Conservation (phyloP, 2,113 vertebrate species). For the Casuarius casuarius region DNA sequence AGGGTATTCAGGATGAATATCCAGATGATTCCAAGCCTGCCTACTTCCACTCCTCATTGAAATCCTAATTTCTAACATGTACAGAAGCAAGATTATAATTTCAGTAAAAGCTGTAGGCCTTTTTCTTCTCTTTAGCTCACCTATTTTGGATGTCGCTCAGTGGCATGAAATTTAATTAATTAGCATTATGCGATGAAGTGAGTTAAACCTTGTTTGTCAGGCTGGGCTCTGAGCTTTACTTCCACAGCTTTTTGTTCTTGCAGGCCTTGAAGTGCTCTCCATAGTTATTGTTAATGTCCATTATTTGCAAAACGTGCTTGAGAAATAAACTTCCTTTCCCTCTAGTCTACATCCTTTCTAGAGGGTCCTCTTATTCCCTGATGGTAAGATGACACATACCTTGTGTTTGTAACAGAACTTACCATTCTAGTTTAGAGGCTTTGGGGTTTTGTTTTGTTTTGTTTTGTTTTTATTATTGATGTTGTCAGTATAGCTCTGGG, state of each 20-base stretch:
- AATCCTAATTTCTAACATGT: not conserved
- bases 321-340: not conserved
- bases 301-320: not conserved
- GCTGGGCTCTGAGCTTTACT: not conserved
- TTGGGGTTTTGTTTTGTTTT: accelerated
- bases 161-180: not conserved
- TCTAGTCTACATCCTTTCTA: not conserved
- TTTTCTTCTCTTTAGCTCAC: not conserved
- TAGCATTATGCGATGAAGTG: not conserved
- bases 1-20: not conserved
- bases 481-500: not conserved
- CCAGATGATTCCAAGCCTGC: not conserved
- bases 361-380: not conserved
- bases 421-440: not conserved
- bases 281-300: not conserved
- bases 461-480: not conserved
- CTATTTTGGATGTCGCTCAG: not conserved
- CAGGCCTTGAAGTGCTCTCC: not conserved
- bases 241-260: not conserved
- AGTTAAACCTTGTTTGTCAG: not conserved
- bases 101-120: not conserved
- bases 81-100: not conserved
- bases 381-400: not conserved
- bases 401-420: not conserved
- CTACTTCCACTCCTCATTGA: not conserved